phyloP scores from a whole-genome alignment of 2,888 invertebrate genomes.

The Drymonia ruficornis region DNA sequence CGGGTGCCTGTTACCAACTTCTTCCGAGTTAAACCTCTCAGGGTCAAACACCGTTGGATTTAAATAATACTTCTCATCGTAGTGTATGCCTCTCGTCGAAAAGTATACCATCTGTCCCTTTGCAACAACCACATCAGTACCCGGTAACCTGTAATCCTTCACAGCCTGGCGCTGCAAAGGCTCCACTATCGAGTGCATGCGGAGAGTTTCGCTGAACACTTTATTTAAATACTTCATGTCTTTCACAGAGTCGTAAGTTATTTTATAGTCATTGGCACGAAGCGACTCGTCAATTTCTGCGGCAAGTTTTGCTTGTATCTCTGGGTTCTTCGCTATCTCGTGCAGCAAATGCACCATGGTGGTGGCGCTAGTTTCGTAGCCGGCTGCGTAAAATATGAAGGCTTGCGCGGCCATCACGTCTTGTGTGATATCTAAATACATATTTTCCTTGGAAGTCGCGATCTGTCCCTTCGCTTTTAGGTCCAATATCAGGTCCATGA shows the following conservation, averaged over 20 bases:
- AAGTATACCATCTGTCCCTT: slow-evolving; percentile 56
- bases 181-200: slow-evolving; percentile 71
- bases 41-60: slow-evolving; percentile 74
- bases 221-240: slow-evolving; percentile 67
- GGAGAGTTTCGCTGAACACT: slow-evolving; percentile 64
- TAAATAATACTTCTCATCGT: slow-evolving; percentile 65
- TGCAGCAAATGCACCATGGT: slow-evolving; percentile 61
- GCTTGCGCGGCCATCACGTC: slow-evolving; percentile 61
- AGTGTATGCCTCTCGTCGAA: slow-evolving; percentile 62
- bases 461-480: slow-evolving; percentile 20
- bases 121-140: slow-evolving; percentile 53
- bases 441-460: slow-evolving; percentile 26
- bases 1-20: slow-evolving; percentile 48
- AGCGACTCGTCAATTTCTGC: slow-evolving; percentile 55
- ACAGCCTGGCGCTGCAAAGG: slow-evolving; percentile 58
- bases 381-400: slow-evolving; percentile 70
- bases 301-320: slow-evolving; percentile 60
- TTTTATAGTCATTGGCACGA: slow-evolving; percentile 46
- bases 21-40: slow-evolving; percentile 65
- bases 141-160: slow-evolving; percentile 59
- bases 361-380: slow-evolving; percentile 73
- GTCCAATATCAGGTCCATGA: slow-evolving; percentile 54
- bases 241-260: slow-evolving; percentile 62
- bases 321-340: slow-evolving; percentile 59
- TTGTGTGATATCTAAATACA: slow-evolving; percentile 49